Evolutionary conservation across 2,113 vertebrate species (phyloP).

Genomic region (Oceanites oceanicus): DNA sequence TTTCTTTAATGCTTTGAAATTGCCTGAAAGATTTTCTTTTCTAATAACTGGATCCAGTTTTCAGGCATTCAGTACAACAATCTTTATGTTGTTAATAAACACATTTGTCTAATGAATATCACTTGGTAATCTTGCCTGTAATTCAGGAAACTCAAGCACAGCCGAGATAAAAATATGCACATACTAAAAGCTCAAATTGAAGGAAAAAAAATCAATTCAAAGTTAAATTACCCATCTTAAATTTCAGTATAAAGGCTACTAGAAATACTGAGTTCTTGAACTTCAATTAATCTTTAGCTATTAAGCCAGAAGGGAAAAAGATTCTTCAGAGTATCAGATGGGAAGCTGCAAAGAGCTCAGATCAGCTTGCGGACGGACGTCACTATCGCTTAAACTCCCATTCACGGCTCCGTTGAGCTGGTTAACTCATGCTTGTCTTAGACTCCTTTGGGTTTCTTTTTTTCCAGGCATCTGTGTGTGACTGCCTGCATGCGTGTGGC

Average conservation of each 20-base stretch:
- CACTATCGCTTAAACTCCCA: background rate
- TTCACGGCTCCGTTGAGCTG: background rate
- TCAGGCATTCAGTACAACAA: background rate
- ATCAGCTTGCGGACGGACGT: background rate
- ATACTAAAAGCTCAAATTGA: conserved; percentile 26
- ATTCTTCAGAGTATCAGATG: conserved; percentile 4
- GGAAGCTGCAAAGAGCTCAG: background rate
- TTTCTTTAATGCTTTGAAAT: background rate
- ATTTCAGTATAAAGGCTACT: conserved; percentile 52
- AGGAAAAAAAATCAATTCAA: conserved; percentile 48
- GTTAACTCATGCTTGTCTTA: conserved; percentile 29
- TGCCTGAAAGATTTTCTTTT: background rate
- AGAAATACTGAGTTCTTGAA: conserved; percentile 53
- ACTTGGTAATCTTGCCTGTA: conserved; percentile 11
- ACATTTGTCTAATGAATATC: conserved; percentile 26
- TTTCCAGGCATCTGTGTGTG: background rate
- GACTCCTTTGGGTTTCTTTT: conserved; percentile 17
- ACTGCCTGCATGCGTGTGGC: background rate
- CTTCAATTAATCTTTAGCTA: conserved; percentile 60
- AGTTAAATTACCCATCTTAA: conserved; percentile 63
- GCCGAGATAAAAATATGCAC: conserved; percentile 28
- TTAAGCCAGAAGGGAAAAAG: conserved; percentile 49
- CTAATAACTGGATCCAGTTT: background rate
- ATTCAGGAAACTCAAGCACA: conserved; percentile 3
- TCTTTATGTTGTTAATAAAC: conserved; percentile 45